These are phyloP conservation scores for Synergus itoensis DNA, from an alignment of 2,888 invertebrate genomes.

Conservation along the genomic window DNA sequence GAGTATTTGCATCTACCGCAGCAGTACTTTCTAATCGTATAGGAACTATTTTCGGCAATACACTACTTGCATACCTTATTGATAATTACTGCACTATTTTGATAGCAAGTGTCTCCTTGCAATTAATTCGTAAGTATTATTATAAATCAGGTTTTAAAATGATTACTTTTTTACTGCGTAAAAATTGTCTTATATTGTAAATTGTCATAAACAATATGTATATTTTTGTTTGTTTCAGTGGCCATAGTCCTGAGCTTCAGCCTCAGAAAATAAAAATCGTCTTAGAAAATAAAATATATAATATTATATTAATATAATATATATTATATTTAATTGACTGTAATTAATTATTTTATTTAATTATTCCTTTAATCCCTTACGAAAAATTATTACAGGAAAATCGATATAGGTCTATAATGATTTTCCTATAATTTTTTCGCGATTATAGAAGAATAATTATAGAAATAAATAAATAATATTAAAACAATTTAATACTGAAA, in stretches of 20 bases:
- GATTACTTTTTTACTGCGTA: too few relatives aligned
- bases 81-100: background rate
- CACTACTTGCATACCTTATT: background rate
- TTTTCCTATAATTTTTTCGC: too few relatives aligned
- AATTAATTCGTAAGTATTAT: background rate
- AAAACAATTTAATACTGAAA: too few relatives aligned
- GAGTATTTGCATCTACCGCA: background rate
- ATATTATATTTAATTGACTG: background rate
- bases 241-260: background rate
- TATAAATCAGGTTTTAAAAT: background rate
- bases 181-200: background rate
- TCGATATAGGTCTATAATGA: too few relatives aligned
- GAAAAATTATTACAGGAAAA: too few relatives aligned
- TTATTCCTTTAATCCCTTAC: too few relatives aligned
- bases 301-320: too few relatives aligned
- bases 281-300: background rate
- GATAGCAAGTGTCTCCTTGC: background rate
- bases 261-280: background rate
- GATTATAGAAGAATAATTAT: too few relatives aligned
- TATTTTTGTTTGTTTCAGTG: background rate
- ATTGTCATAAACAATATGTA: background rate
- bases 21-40: background rate
- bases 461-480: too few relatives aligned
- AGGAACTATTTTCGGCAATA: slow-evolving; percentile 8
- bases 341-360: slow-evolving; percentile 3